These are phyloP conservation scores for Macrotus californicus DNA, from an alignment of 2,113 vertebrate species.

Conservation along the genomic window DNA sequence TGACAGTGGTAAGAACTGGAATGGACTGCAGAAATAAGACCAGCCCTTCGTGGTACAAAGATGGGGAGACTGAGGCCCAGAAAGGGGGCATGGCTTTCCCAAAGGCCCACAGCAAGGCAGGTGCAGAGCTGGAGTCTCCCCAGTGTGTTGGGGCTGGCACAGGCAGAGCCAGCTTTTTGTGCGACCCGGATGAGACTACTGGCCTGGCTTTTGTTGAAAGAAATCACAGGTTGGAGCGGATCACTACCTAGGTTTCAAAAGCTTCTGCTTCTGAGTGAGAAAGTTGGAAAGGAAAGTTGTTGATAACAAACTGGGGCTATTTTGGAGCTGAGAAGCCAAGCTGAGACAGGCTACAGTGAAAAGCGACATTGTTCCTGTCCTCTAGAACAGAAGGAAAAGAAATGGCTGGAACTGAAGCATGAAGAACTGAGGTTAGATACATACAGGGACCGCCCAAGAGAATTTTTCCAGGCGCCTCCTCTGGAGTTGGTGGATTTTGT, in stretches of 20 bases:
- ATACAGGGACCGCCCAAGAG: constrained; percentile 12
- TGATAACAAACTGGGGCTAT: not conserved
- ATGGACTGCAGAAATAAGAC: not conserved
- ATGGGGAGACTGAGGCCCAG: not conserved
- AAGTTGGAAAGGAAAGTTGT: constrained; percentile 21
- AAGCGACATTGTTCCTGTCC: constrained; percentile 28
- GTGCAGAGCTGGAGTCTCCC: not conserved
- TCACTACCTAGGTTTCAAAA: not conserved
- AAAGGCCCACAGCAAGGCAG: not conserved
- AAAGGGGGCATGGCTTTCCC: not conserved
- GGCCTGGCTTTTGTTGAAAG: not conserved
- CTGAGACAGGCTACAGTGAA: not conserved
- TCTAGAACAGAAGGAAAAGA: constrained; percentile 11
- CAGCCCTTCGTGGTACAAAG: not conserved
- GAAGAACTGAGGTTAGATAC: constrained; percentile 19
- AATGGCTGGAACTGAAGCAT: not conserved
- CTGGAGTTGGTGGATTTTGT: not conserved
- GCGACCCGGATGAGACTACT: not conserved
- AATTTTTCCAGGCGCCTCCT: not conserved
- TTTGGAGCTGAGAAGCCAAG: not conserved
- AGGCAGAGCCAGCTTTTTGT: not conserved
- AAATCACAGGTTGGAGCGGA: not conserved
- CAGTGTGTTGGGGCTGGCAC: not conserved
- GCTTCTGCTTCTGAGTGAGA: not conserved
- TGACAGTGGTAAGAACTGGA: not conserved